Base-by-base conservation (phyloP, 2,888 invertebrate species). In the Barypeithes pellucidus region DNA sequence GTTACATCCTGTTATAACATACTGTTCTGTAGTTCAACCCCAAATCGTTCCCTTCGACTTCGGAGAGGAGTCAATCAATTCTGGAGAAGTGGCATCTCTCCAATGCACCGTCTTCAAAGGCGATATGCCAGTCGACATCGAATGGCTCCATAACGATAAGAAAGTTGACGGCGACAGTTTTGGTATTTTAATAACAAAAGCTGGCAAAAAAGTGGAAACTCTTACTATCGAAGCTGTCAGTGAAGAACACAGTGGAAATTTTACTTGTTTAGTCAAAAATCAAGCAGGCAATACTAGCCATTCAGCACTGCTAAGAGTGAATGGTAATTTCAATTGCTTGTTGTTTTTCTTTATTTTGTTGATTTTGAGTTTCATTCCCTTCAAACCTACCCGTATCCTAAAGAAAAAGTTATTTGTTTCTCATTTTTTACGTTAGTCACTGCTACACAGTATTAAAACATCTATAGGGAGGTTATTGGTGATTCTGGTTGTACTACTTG, bases 81-180 rank as follows among this genome's bases (percentile, higher is more conserved):
- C 90, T 76, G 93, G 92, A 70, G 92, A 92, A 84, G 89, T 90
- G 65, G 90, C 91, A 50, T 91, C 91, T 81, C 88, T 91, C 67
- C 89, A 89, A 74, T 93, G 93, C 84, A 90, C 91, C 73, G 89
- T 91, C 45, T 90, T 90, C 75, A 92, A 92, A 85, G 93, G 94
- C 76, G 94, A 95, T 86, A 87, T 90, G 67, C 94, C 94, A 3
- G 88, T 94, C 81, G 89, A 89, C 72, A 91, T 94, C 61, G 87
- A 88, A 24, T 95, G 94, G 94, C 90, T 89, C 62, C 91, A 93
- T 79, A 92, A 94, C 84, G 91, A 91, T 29, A 86, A 89, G 81
- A 89, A 89, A 54, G 80, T 87, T 9, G 84, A 81, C 71, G 76
- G 77, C 36, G 65, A 77, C 4, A 72, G 78, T 8, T 39, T 39